A percentile compares a stretch with the other conserved stretches of the same genome.
Conservation (phyloP, 2,113 vertebrate genomes). For the Capricornis sumatraensis region DNA sequence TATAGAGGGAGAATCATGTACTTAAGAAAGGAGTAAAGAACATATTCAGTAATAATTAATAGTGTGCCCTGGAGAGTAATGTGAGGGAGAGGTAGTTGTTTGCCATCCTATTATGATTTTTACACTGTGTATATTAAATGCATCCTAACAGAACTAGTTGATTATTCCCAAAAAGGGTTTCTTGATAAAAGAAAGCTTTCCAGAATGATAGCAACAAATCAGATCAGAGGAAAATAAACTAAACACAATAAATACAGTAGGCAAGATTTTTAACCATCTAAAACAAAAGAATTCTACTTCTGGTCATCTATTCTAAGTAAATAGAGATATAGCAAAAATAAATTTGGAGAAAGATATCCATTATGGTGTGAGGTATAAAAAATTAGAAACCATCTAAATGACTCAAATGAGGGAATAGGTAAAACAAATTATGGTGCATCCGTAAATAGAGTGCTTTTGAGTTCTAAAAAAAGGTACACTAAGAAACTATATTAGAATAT, state of each 20-base stretch:
- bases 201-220: neutral
- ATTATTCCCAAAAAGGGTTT: neutral
- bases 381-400: neutral
- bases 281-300: neutral
- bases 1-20: neutral
- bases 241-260: neutral
- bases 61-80: neutral
- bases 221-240: neutral
- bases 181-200: neutral
- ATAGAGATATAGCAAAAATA: neutral
- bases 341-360: neutral
- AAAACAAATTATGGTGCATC: neutral
- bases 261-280: neutral
- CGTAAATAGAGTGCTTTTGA: neutral
- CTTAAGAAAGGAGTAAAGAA: neutral
- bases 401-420: neutral
- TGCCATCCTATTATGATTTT: neutral
- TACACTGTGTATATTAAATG: neutral
- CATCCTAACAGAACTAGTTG: neutral
- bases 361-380: neutral
- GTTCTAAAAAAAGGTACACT: neutral
- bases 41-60: neutral
- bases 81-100: neutral
- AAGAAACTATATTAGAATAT: neutral
- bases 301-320: neutral